phyloP scores from a whole-genome alignment of 1,140 invertebrate species.

The Battus philenor region DNA sequence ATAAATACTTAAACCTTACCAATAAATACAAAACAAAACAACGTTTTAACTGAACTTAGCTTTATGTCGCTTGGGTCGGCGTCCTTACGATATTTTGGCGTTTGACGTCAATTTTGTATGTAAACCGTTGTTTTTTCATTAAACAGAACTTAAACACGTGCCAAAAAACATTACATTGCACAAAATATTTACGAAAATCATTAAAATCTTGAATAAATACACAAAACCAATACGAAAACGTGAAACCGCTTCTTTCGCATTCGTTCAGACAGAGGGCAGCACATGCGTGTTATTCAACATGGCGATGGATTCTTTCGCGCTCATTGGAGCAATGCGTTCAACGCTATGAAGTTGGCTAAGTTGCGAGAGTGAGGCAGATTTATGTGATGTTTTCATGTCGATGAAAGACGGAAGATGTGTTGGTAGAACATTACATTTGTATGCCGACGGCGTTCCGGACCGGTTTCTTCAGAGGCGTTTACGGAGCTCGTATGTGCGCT shows the following conservation, averaged over 20 bases:
- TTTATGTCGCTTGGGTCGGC: slow-evolving; percentile 34
- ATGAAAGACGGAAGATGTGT: slow-evolving; percentile 65
- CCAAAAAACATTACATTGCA: slow-evolving; percentile 20
- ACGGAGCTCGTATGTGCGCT: slow-evolving; percentile 56
- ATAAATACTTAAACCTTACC: too few relatives aligned
- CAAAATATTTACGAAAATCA: slow-evolving; percentile 30
- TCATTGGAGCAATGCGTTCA: slow-evolving; percentile 47
- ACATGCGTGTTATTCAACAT: slow-evolving; percentile 53
- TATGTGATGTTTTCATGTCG: slow-evolving; percentile 59
- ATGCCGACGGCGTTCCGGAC: slow-evolving; percentile 52
- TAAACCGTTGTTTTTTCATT: slow-evolving; percentile 15
- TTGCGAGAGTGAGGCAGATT: slow-evolving; percentile 59
- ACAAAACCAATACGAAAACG: slow-evolving; percentile 61
- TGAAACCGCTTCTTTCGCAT: slow-evolving; percentile 38
- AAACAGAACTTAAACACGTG: slow-evolving; percentile 17
- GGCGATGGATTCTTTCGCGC: slow-evolving; percentile 47
- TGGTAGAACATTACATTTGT: slow-evolving; percentile 59
- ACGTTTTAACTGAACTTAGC: slow-evolving; percentile 48
- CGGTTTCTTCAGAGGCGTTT: slow-evolving; percentile 70
- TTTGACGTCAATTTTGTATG: slow-evolving; percentile 21
- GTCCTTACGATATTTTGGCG: slow-evolving; percentile 26
- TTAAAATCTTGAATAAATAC: slow-evolving; percentile 51
- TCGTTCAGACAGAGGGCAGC: slow-evolving; percentile 48
- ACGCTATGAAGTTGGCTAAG: slow-evolving; percentile 53
- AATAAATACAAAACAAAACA: slow-evolving; percentile 41